A percentile compares a stretch with the other conserved stretches of the same genome.
phyloP scores from a whole-genome alignment of 2,113 vertebrate genomes.

The Thalassarche chlororhynchos region DNA sequence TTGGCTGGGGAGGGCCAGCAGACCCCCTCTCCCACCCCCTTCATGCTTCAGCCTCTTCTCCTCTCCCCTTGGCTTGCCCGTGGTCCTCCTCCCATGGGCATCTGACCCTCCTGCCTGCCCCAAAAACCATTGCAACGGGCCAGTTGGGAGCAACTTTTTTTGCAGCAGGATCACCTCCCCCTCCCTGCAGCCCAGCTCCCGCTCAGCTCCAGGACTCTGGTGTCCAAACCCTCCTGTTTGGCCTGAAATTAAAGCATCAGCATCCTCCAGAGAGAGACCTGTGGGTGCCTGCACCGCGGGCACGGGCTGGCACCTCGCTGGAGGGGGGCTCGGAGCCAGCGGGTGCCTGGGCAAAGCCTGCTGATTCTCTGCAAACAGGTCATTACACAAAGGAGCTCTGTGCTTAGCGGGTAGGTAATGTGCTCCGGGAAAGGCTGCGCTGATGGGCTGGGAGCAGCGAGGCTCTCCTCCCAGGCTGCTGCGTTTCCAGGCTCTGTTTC shows the following conservation, averaged over 20 bases:
- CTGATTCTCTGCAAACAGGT: not conserved
- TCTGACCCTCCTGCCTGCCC: not conserved
- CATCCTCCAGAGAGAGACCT: fast-evolving
- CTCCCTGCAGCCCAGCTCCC: not conserved
- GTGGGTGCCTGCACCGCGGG: not conserved
- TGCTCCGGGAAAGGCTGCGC: not conserved
- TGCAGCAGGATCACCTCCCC: not conserved
- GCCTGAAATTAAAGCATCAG: too few species aligned
- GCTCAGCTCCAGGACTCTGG: not conserved
- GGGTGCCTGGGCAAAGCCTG: not conserved
- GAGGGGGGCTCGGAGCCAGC: not conserved
- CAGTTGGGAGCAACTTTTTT: not conserved
- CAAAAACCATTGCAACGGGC: fast-evolving
- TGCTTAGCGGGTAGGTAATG: not conserved
- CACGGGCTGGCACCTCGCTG: not conserved
- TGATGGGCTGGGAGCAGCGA: not conserved
- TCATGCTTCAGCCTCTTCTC: not conserved
- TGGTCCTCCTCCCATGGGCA: not conserved
- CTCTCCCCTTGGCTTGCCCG: not conserved
- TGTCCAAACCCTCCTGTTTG: not conserved
- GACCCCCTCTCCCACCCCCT: too few species aligned
- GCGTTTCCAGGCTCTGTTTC: not conserved
- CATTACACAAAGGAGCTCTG: not conserved
- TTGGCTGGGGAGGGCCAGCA: not conserved
- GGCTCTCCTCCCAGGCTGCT: not conserved